Evolutionary conservation across 2,113 vertebrate genomes (phyloP), one percentile per base, ranked within the genome.

Genomic region (Malurus cyaneus): DNA sequence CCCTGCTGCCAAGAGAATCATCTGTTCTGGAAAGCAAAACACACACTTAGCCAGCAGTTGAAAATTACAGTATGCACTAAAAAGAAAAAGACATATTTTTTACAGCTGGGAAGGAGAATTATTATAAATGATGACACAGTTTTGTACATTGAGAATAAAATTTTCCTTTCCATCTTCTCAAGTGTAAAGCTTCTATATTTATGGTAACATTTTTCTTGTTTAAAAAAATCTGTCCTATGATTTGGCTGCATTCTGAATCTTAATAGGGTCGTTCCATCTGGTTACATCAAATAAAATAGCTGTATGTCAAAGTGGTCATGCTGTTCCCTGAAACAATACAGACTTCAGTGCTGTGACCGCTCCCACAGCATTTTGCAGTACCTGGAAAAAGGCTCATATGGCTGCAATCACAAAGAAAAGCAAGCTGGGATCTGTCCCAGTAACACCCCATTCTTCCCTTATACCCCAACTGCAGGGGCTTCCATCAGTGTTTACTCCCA

Each of bases 201-300:
- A 87, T 69, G 21, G 41, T 14, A 89, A 14, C 53, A 36, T 65
- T 71, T 71, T 79, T 89, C 81, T 65, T 61, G 41, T 34, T 80
- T 53, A 18, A 78, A 74, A 90, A 61, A 60, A 18, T 0, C 0
- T 0, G 2, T 49, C 34, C 32, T 86, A 83, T 0, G 0, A 62
- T 34, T 34, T 80, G 31, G 11, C 32, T 74, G 29, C 34, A 69
- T 69, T 89, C 41, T 82, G 59, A 61, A 77, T 53, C 21, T 44
- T 72, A 85, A 80, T 14, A 20, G 12, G 13, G 4, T 57, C 60
- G 17, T 44, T 87, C 61, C 73, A 69, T 88, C n/a, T 69, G 41
- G 19, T 49, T 61, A 94, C 53, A 72, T 56, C 25, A 91, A 87
- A 87, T n/a, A 72, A 74, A 89, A 79, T 12, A 93, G 65, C 70